phyloP scores from a whole-genome alignment of 1,140 invertebrate species.

The Magallana ariakensis region DNA sequence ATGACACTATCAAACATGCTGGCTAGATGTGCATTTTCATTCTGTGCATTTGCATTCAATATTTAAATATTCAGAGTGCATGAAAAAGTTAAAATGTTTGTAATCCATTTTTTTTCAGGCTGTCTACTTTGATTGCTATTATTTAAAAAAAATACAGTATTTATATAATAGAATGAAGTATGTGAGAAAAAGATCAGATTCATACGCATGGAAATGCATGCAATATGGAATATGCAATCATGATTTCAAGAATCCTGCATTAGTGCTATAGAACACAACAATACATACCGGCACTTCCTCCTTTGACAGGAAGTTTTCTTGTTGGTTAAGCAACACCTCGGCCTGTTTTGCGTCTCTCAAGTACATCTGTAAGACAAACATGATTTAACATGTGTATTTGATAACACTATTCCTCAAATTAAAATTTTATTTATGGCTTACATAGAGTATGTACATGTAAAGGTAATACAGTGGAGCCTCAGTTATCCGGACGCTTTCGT shows the following conservation, averaged over 20 bases:
- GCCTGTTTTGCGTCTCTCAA: constrained; percentile 98
- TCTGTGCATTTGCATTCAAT: background rate
- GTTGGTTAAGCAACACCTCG: constrained; percentile 97
- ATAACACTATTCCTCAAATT: background rate
- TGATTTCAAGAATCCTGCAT: background rate
- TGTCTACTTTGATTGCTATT: too few species aligned
- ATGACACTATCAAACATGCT: constrained; percentile 34
- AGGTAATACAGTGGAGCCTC: too few species aligned
- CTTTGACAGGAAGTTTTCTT: constrained; percentile 96
- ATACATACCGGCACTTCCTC: constrained; percentile 92
- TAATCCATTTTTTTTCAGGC: background rate
- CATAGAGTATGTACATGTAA: background rate
- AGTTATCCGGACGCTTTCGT: too few species aligned
- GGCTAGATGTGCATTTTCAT: constrained; percentile 2
- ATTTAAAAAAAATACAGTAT: too few species aligned
- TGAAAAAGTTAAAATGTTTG: background rate
- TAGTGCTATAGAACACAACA: background rate
- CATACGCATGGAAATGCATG: constrained; percentile 19
- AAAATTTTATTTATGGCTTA: background rate
- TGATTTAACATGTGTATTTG: background rate
- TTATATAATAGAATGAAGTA: background rate
- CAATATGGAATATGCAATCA: constrained; percentile 17
- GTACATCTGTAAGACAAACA: constrained; percentile 87
- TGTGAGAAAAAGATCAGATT: too few species aligned
- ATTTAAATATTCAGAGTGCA: background rate